A percentile compares a stretch with the other conserved stretches of the same genome.
These are phyloP conservation scores for Chromobotia macracanthus DNA, from an alignment of 2,797 vertebrate genomes.

Conservation along the genomic window DNA sequence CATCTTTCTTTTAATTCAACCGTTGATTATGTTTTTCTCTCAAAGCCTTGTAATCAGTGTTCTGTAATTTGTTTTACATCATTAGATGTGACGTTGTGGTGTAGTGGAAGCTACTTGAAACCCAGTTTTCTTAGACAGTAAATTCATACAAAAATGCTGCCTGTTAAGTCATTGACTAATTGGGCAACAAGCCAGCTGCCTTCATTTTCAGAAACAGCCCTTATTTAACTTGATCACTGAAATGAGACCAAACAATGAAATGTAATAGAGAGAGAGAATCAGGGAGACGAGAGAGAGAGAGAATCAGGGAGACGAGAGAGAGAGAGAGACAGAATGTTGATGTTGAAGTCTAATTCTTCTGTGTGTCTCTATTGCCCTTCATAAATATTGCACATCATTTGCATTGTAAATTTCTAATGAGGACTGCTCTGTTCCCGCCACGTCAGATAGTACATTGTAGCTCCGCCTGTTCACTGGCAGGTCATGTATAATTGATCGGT, in stretches of 20 bases:
- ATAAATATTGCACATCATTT: constrained; percentile 62
- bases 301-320: no score
- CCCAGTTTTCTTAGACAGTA: no score
- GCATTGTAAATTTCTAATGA: constrained; percentile 62
- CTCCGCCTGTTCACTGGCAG: constrained; percentile 45
- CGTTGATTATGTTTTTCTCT: no score
- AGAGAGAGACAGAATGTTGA: no score
- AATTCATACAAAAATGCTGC: not conserved
- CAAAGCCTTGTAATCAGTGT: no score
- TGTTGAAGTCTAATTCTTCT: constrained; percentile 32
- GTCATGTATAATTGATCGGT: constrained; percentile 61
- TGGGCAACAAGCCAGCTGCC: not conserved
- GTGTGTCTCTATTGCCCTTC: constrained; percentile 57
- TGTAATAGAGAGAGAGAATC: not conserved
- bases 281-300: no score
- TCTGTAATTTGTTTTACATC: no score
- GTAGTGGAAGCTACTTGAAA: no score
- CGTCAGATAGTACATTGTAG: constrained; percentile 52
- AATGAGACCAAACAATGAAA: constrained; percentile 5
- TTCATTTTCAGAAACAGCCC: constrained; percentile 3
- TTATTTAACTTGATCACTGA: not conserved
- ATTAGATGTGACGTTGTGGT: no score
- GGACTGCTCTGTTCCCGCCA: constrained; percentile 41
- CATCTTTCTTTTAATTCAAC: no score
- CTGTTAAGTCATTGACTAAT: not conserved